Evolutionary conservation across 2,888 invertebrate species (phyloP).

Genomic region (Agrochola lychnidis): DNA sequence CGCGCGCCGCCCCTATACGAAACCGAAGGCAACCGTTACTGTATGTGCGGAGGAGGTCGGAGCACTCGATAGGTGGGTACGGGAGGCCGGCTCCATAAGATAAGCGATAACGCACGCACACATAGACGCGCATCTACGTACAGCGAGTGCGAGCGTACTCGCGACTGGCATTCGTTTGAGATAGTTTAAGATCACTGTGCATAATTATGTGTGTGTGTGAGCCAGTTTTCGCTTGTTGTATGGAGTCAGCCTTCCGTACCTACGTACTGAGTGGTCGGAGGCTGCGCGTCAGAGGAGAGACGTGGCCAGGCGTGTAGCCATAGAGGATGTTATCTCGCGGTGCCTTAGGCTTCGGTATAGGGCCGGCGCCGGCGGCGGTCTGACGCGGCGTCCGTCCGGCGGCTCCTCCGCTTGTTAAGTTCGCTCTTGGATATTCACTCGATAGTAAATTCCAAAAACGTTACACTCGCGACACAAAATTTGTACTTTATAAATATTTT

Average conservation of each 20-base stretch:
- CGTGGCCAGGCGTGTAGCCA: conserved; percentile 63
- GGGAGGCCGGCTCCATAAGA: conserved; percentile 7
- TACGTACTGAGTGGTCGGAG: conserved; percentile 38
- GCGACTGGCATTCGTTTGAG: neutral
- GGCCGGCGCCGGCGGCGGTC: conserved; percentile 73
- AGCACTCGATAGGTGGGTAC: conserved; percentile 4
- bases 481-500: neutral
- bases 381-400: conserved; percentile 76
- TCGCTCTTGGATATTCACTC: conserved; percentile 72
- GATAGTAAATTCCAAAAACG: conserved; percentile 51
- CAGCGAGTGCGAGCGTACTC: neutral
- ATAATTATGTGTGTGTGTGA: conserved; percentile 27
- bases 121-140: conserved; percentile 1
- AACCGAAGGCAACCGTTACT: conserved; percentile 95
- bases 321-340: conserved; percentile 67
- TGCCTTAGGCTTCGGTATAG: conserved; percentile 89
- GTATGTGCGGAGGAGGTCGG: conserved; percentile 65
- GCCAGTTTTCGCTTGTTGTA: neutral
- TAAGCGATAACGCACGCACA: conserved; percentile 29
- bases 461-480: conserved; percentile 62
- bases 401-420: conserved; percentile 72
- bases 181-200: neutral
- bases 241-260: conserved; percentile 15
- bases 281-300: conserved; percentile 65
- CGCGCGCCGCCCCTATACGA: conserved; percentile 92